A percentile compares a stretch with the other conserved stretches of the same genome.
Evolutionary conservation across 2,113 vertebrate genomes (phyloP).

Genomic region (Paedocypris sp.): DNA sequence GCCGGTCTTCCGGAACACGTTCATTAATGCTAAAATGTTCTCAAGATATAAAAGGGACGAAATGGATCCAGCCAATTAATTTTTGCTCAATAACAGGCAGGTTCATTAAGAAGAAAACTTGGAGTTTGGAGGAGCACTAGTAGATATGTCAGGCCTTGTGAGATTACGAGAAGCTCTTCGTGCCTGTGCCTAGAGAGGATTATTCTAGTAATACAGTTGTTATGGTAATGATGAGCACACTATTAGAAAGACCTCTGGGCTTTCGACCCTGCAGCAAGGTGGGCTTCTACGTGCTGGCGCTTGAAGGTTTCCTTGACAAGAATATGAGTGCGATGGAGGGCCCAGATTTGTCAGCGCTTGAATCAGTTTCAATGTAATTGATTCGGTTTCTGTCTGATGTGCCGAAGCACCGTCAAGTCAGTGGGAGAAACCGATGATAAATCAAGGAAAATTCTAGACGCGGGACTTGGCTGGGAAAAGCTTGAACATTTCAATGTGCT

Average conservation of each 20-base stretch:
- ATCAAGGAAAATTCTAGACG: background rate
- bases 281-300: slow-evolving; percentile 26
- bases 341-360: background rate
- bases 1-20: slow-evolving; percentile 21
- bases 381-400: slow-evolving; percentile 14
- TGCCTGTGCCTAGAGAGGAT: slow-evolving; percentile 33
- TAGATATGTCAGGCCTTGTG: slow-evolving; percentile 10
- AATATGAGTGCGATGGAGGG: too few species aligned
- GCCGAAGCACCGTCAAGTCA: background rate
- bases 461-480: background rate
- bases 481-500: background rate
- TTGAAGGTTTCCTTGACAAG: too few species aligned
- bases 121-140: slow-evolving; percentile 24
- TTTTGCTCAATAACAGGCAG: slow-evolving; percentile 24
- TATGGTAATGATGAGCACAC: slow-evolving; percentile 33
- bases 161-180: slow-evolving; percentile 33
- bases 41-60: slow-evolving; percentile 10
- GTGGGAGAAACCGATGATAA: slow-evolving; percentile 6
- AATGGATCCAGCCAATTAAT: slow-evolving; percentile 22
- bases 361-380: slow-evolving; percentile 2
- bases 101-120: slow-evolving; percentile 29
- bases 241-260: slow-evolving; percentile 28
- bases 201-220: slow-evolving; percentile 35
- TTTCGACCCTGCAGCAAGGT: slow-evolving; percentile 24
- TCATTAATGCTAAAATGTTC: slow-evolving; percentile 29